Base-by-base conservation (phyloP, 2,888 invertebrate species). In the Lottia scabra region DNA sequence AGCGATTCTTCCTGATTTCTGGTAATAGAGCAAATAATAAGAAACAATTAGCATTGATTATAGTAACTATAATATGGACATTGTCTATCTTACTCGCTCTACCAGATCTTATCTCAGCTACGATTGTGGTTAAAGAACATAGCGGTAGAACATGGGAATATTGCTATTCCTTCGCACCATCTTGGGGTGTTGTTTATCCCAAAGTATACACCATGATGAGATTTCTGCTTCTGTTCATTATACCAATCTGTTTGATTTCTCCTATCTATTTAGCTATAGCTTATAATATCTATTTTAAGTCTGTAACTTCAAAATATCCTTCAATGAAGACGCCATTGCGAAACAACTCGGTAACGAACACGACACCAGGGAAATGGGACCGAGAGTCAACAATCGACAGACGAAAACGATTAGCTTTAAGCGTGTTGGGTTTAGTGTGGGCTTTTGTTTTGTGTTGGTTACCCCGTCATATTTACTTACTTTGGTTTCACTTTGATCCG, bases 401-500 rank as follows among this genome's bases (percentile, higher is more conserved):
- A 63, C 65, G 75, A 3, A 71, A 69, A 15, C 66, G 72, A 30
- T 48, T 81, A 38, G 78, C 78, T 2, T 69, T 77, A 16, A 74
- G 84, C 2, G 83, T 85, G 8, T 73, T 85, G 30, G 75, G 75
- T 13, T 81, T 85, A 38, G 81, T 85, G 38, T 63, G 79, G 12
- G 74, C 80, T 5, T 86, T 86, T 75, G 72, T 81, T 69, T 45
- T 84, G 45, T 84, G 84, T 68, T 86, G 85, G 85, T 73, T 84
- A 13, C 85, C 84, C 0, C 75, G 83, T 15, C 82, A 85, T 68
- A 73, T 83, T 45, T 85, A 78, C 78, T 66, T 81, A 44, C 73
- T 86, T 30, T 85, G 85, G 85, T 85, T 70, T 74, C 70, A 83
- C 77, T 84, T 81, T 73, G 78, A 79, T 67, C 78, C 81, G 1